Conservation (phyloP, 2,888 invertebrate species). For the Apodemia duryi region DNA sequence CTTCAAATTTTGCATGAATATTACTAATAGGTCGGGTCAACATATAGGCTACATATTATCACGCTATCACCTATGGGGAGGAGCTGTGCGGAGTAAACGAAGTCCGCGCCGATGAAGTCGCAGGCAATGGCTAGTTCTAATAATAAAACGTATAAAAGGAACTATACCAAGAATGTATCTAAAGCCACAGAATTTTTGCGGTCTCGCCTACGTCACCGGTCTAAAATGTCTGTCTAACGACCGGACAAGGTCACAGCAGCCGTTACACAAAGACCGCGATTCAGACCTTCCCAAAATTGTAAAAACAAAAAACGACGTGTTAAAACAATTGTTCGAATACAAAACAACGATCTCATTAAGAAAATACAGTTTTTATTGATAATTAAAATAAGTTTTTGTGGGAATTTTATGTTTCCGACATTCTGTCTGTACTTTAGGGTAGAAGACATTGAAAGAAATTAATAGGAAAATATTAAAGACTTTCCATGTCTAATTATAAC, state of each 20-base stretch:
- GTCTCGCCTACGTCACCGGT: constrained; percentile 11
- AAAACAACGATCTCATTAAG: constrained; percentile 13
- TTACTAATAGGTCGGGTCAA: too few species aligned
- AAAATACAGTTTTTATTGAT: constrained; percentile 13
- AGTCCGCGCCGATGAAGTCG: too few species aligned
- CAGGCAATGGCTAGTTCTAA: not conserved
- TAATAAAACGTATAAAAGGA: constrained; percentile 10
- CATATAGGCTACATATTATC: too few species aligned
- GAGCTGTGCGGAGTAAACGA: too few species aligned
- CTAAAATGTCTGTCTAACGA: constrained; percentile 26
- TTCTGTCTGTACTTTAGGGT: not conserved
- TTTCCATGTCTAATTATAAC: too few species aligned
- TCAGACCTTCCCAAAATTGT: constrained; percentile 12
- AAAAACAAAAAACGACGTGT: constrained; percentile 15
- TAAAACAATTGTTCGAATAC: constrained; percentile 3
- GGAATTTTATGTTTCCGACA: not conserved
- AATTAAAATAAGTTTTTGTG: constrained; percentile 13
- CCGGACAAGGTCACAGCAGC: constrained; percentile 49
- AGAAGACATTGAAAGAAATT: not conserved
- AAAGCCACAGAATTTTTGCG: constrained; percentile 18
- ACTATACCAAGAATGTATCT: constrained; percentile 20
- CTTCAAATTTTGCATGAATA: too few species aligned
- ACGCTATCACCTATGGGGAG: too few species aligned
- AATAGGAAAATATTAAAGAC: too few species aligned
- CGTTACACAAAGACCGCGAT: constrained; percentile 50